Conservation (phyloP, 2,797 vertebrate genomes). For the Geotrypetes seraphini region DNA sequence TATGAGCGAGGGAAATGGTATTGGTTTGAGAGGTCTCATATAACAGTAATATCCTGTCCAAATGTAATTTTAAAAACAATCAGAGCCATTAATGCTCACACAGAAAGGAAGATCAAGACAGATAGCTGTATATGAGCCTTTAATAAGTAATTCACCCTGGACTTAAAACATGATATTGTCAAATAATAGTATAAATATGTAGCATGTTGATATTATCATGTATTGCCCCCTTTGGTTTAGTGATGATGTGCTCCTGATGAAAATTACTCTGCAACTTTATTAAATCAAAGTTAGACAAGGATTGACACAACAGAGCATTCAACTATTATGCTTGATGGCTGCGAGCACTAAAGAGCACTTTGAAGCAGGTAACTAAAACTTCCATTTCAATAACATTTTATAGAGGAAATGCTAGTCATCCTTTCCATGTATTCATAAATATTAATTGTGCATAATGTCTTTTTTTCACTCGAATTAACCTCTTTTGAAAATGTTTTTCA, state of each 20-base stretch:
- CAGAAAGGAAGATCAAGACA: constrained; percentile 85
- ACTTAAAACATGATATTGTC: constrained; percentile 74
- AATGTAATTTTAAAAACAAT: constrained; percentile 96
- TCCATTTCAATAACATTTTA: constrained; percentile 53
- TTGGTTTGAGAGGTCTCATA: constrained; percentile 85
- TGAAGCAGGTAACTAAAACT: constrained; percentile 34
- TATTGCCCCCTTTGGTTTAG: constrained; percentile 53
- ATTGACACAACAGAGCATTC: constrained; percentile 33
- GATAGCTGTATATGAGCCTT: constrained; percentile 80
- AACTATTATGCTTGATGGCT: constrained; percentile 55
- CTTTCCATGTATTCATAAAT: constrained; percentile 44
- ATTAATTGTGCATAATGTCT: constrained; percentile 53
- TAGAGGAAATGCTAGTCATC: constrained; percentile 40
- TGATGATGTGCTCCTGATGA: constrained; percentile 58
- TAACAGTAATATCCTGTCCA: constrained; percentile 91
- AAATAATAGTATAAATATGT: constrained; percentile 79
- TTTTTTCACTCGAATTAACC: no score
- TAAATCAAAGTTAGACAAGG: constrained; percentile 55
- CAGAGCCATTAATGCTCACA: constrained; percentile 81
- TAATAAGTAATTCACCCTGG: constrained; percentile 82
- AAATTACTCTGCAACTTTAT: constrained; percentile 56
- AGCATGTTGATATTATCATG: constrained; percentile 62
- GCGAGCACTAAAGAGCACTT: constrained; percentile 48
- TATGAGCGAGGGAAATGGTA: constrained; percentile 85
- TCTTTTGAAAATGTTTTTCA: no score